Evolutionary conservation across 2,113 vertebrate species (phyloP), one percentile per base, ranked within the genome.

Genomic region (Ancistrus triradiatus): DNA sequence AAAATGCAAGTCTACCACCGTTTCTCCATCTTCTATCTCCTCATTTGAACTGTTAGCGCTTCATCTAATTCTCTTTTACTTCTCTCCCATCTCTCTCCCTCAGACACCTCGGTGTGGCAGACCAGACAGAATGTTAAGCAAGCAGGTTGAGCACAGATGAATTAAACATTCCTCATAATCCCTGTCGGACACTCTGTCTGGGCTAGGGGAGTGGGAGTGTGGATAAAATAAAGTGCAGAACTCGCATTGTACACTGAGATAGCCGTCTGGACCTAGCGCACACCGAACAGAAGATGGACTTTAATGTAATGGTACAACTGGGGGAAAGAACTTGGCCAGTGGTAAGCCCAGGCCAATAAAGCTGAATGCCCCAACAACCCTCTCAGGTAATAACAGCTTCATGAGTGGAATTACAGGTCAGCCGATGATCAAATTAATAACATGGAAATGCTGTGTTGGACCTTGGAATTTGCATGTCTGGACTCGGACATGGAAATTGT

Each of bases 381-480:
- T 84, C 80, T 71, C 79, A 84, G 82, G 85, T 87, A 84, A 87
- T 87, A 84, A 84, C 77, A 77, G 76, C 79, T 82, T 80, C 76
- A 72, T 46, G 79, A 89, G 84, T 82, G 83, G 77, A 84, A 84
- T 85, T 83, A 81, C 83, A 84, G 82, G 74, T 85, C 81, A 80
- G 83, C 83, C 81, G 83, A 80, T 84, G 76, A 81, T 80, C 81
- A 84, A 83, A 87, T 87, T 87, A 84, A 87, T 84, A 83, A 80
- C 80, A 80, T 69, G 47, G 73, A 79, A 77, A 75, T 65, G 71
- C 56, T 37, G 48, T 43, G 50, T 43, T 47, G 27, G 55, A 60
- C 35, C n/a, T n/a, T n/a, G n/a, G n/a, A n/a, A n/a, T n/a, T n/a
- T n/a, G n/a, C n/a, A n/a, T n/a, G n/a, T n/a, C 46, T 53, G 50